These are phyloP conservation scores for Bothrops jararaca DNA, from an alignment of 2,113 vertebrate species.

Conservation along the genomic window DNA sequence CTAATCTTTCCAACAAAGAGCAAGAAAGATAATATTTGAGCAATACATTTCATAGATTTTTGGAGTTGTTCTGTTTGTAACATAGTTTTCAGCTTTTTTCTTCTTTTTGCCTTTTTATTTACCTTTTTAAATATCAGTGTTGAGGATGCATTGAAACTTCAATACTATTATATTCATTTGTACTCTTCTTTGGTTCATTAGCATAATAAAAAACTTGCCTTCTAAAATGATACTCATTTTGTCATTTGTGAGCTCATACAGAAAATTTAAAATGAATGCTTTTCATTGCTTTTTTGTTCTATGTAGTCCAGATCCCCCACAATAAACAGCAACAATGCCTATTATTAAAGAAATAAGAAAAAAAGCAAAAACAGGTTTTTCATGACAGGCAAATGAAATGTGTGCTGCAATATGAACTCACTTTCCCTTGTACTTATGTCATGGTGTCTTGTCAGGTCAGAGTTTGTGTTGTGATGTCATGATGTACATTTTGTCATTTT, in stretches of 20 bases:
- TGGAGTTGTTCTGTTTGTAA: background rate
- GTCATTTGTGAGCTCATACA: slow-evolving; percentile 8
- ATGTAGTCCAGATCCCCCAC: slow-evolving; percentile 43
- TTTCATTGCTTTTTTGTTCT: slow-evolving; percentile 41
- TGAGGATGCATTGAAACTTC: background rate
- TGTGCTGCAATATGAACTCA: background rate
- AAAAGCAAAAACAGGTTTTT: background rate
- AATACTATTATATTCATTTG: background rate
- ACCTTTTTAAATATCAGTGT: background rate
- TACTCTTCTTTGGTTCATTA: background rate
- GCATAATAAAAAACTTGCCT: background rate
- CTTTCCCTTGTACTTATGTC: background rate
- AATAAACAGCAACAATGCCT: slow-evolving; percentile 46
- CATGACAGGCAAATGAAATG: background rate
- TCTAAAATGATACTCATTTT: slow-evolving; percentile 5
- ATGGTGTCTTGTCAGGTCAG: background rate
- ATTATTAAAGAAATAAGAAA: slow-evolving; percentile 32
- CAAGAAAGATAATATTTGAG: background rate
- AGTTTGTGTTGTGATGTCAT: background rate
- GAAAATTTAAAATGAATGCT: slow-evolving; percentile 31
- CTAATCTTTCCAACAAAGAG: background rate
- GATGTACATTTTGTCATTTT: background rate
- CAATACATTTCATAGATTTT: background rate
- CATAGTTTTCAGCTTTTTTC: background rate
- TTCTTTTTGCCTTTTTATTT: background rate